Base-by-base conservation (phyloP, 2,888 invertebrate genomes). In the Tenthredo notha region DNA sequence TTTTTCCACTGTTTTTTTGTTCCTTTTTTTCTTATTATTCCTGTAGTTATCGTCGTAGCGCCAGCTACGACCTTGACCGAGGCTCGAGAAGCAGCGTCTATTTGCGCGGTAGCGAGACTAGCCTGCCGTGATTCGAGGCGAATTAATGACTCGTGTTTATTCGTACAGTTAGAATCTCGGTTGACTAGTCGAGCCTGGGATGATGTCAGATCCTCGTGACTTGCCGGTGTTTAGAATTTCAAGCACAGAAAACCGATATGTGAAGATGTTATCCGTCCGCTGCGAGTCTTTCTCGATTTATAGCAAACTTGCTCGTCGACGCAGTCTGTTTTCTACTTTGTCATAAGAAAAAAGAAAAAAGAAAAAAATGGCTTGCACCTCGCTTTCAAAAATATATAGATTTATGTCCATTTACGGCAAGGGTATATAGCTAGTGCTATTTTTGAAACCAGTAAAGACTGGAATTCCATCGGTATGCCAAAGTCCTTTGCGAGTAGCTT, bases 71-170 rank as follows among this genome's bases (percentile, higher is more conserved):
- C 65, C 83, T 83, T 83, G 83, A 83, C 83, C 83, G 67, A 67
- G 67, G 83, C 61, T 50, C 65, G 83, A 67, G 21, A 18, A 77
- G 18, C n/a, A 10, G 25, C 47, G 83, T 67, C 43, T 40, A 50
- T 83, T 43, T 70, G 65, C 83, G 25, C 40, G 80, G 80, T 61
- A 80, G 80, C 80, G 43, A 47, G 83, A 83, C 67, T 83, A 33
- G 80, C 80, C n/a, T 43, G 37, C 15, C 80, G 80, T 61, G 61
- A 65, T 80, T 61, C 58, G 37, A 61, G 58, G 58, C 61, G 67
- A 67, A 70, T 83, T 67, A 83, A 83, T 83, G 67, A 70, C 83
- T 65, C 83, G 67, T 70, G 47, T 83, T 83, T 83, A 83, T 70
- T 65, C 65, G 29, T 33, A 83, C 65, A 47, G 43, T 43, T 83